Evolutionary conservation across 2,113 vertebrate genomes (phyloP), one percentile per base, ranked within the genome.

Genomic region (Xenotilapia flavipinnis): DNA sequence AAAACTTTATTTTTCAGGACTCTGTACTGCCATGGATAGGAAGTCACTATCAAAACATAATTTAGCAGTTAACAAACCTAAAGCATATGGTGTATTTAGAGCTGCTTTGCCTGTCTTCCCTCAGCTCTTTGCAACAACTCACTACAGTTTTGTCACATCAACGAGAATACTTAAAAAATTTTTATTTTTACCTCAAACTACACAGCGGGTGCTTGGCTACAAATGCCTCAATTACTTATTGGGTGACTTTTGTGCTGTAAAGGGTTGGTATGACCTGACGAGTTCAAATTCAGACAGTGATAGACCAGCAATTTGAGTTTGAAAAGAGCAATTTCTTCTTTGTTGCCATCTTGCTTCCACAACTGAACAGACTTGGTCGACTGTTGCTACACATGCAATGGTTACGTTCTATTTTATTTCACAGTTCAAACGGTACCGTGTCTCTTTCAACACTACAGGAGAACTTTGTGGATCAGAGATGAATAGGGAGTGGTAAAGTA

Each of bases 121-220:
- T 11, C 42, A 49, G 26, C 42, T 49, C 70, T 77, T 77, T 49
- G 15, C 23, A 45, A 77, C 42, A 77, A 77, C 15, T 28, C 17
- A 49, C 42, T 7, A 17, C 70, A 77, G 9, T 77, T 77, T 31
- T 77, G 4, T 51, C 9, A 51, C 26, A 77, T 31, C 14, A 19
- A 51, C 0, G 1, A n/a, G 26, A 12, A 45, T n/a, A 12, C 3
- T n/a, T n/a, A 7, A 15, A 5, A n/a, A n/a, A n/a, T 0, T 0
- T 21, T 8, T 21, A 36, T 36, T 28, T 75, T 75, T 47, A 75
- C 26, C 26, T 77, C 23, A 31, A 49, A 77, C 17, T 31, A 77
- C 45, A 33, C 15, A 77, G 45, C 1, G 3, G 26, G 12, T 49
- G 4, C 70, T 77, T 51, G 17, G 26, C 73, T 51, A 31, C 73